phyloP scores from a whole-genome alignment of 2,888 invertebrate genomes.

The Cantharis nigra region DNA sequence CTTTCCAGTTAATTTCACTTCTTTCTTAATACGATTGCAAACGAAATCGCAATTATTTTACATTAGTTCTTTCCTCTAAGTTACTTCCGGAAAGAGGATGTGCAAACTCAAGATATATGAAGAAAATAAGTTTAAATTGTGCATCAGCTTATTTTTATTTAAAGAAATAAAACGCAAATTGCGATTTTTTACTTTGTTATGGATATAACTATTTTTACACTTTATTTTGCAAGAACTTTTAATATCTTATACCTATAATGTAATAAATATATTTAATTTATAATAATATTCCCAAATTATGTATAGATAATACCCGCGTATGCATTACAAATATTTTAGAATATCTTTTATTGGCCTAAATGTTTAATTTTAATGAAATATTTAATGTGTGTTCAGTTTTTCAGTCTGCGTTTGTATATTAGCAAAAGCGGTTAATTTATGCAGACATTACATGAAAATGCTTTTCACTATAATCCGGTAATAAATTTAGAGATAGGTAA shows the following conservation, averaged over 20 bases:
- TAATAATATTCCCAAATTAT: too few species aligned
- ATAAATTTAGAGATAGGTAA: conserved; percentile 44
- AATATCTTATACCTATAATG: not conserved
- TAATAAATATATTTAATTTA: not conserved
- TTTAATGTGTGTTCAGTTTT: conserved; percentile 11
- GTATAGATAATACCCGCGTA: too few species aligned
- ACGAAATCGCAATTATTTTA: conserved; percentile 51
- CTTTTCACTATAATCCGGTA: conserved; percentile 43
- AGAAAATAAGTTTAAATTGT: conserved; percentile 50
- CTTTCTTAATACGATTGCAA: conserved; percentile 42
- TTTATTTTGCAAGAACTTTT: not conserved
- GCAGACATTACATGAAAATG: conserved; percentile 41
- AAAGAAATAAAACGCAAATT: conserved; percentile 46
- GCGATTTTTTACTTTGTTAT: conserved; percentile 19
- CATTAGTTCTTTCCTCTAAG: conserved; percentile 44
- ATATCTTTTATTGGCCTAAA: not conserved
- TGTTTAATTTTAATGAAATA: conserved; percentile 12
- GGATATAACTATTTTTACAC: not conserved
- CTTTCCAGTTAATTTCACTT: conserved; percentile 50
- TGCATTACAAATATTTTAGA: too few species aligned
- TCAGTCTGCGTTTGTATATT: conserved; percentile 8
- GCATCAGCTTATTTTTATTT: conserved; percentile 47
- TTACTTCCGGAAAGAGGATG: conserved; percentile 41
- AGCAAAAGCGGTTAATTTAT: conserved; percentile 27
- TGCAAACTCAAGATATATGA: conserved; percentile 47